Evolutionary conservation across 2,888 invertebrate genomes (phyloP), one percentile per base, ranked within the genome.

Genomic region (Nipponacmea schrenckii): DNA sequence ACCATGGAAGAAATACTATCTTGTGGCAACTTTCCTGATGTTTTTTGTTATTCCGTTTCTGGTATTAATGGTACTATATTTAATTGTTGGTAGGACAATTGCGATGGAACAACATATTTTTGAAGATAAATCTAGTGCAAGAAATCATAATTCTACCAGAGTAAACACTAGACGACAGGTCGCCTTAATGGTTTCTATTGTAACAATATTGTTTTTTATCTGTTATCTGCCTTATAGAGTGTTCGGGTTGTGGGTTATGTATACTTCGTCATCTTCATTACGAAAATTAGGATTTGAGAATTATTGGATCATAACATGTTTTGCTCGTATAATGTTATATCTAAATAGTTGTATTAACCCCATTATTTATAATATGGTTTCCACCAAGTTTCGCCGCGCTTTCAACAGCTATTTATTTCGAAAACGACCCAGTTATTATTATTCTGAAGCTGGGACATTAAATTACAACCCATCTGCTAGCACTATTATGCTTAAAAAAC

Each of bases 341-440:
- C 68, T 80, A 10, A 81, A 82, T 68, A 80, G 80, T 69, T 79
- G 79, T 14, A 68, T 78, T 0, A 83, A 83, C 68, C 83, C 83
- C 0, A 78, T 83, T 12, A 71, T 83, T 2, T 83, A 83, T 67
- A 80, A 79, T 50, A 74, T 79, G 62, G 75, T 81, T 17, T 83
- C 82, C 4, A 73, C 74, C 5, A 78, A 78, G 62, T 79, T 79
- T 62, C 15, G 79, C 8, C 93, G 75, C n/a, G 85, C 78, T 5
- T 71, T 78, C 24, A 48, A 31, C 26, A 70, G 64, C 24, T 62
- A 62, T 26, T 67, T 65, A 27, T 39, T 64, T 7, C 20, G 69
- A 45, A 45, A 44, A 50, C 45, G 65, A 15, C 62, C 17, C 27
- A 46, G 24, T 56, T 24, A 12, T 10, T 56, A 56, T 8, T 24